Conservation (phyloP, 2,113 vertebrate genomes). For the Elephantulus edwardii region DNA sequence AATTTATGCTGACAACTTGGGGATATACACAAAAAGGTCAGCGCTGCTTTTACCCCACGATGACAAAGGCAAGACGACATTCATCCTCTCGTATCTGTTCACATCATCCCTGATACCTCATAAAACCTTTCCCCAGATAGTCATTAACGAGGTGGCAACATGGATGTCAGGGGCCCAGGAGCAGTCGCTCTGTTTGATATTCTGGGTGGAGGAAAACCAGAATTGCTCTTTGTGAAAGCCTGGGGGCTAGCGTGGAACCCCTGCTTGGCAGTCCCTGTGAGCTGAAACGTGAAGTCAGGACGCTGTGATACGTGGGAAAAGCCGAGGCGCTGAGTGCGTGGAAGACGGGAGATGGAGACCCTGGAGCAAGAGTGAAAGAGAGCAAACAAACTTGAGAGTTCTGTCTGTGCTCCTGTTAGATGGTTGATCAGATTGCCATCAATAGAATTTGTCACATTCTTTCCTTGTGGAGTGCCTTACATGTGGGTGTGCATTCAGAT, state of each 20-base stretch:
- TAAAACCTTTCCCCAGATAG: constrained; percentile 67
- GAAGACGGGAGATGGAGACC: not conserved
- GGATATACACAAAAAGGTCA: constrained; percentile 49
- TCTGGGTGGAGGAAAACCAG: constrained; percentile 48
- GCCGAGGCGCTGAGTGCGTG: not conserved
- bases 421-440: not conserved
- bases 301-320: not conserved
- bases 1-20: constrained; percentile 1
- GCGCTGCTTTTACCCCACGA: constrained; percentile 4
- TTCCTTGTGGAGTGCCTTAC: not conserved
- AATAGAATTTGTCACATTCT: not conserved
- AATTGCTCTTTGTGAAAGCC: constrained; percentile 29
- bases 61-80: constrained; percentile 17
- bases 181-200: constrained; percentile 74
- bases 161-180: constrained; percentile 1
- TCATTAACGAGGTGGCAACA: constrained; percentile 73
- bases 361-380: not conserved
- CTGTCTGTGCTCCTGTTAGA: not conserved
- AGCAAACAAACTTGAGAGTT: not conserved
- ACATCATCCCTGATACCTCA: constrained; percentile 68
- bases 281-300: not conserved
- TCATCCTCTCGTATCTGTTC: constrained; percentile 48
- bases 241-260: not conserved
- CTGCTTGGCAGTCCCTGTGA: not conserved
- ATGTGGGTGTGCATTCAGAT: not conserved